phyloP scores from a whole-genome alignment of 2,113 vertebrate species.

The human (Homo sapiens) region DNA sequence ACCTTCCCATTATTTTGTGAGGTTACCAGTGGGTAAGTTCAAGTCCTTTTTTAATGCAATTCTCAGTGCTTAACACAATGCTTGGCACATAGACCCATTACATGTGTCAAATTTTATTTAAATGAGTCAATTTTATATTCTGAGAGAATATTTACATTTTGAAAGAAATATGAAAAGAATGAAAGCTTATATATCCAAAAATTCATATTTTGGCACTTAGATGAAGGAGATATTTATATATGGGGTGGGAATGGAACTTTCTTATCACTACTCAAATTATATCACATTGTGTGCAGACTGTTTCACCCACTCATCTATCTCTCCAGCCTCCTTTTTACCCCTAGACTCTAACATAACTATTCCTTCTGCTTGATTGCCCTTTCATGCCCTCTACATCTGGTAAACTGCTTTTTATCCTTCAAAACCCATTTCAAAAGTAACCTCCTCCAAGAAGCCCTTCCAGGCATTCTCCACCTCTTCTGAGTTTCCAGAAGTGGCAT shows the following conservation, averaged over 20 bases:
- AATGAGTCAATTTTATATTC: conserved; percentile 4
- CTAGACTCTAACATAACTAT: background rate
- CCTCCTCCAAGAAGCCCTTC: background rate
- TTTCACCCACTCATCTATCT: background rate
- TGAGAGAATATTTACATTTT: conserved; percentile 7
- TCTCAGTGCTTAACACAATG: background rate
- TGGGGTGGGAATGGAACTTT: background rate
- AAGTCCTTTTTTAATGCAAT: background rate
- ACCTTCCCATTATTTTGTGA: background rate
- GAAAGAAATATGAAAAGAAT: conserved; percentile 25
- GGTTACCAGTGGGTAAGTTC: background rate
- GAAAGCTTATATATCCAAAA: background rate
- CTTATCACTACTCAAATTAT: background rate
- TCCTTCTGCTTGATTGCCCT: background rate
- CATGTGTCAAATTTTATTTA: conserved; percentile 22
- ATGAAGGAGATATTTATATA: conserved; percentile 7
- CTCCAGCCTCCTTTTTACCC: background rate
- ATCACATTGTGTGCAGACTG: background rate
- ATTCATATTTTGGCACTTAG: background rate
- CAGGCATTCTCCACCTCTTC: background rate
- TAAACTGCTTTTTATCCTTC: background rate
- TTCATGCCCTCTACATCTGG: background rate
- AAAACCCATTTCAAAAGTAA: background rate
- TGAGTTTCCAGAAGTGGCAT: background rate
- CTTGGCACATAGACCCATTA: background rate